Percentiles rank a stretch among this genome's conserved stretches.
These are phyloP conservation scores for Tenodera sinensis DNA, from an alignment of 2,888 invertebrate species.

Conservation along the genomic window DNA sequence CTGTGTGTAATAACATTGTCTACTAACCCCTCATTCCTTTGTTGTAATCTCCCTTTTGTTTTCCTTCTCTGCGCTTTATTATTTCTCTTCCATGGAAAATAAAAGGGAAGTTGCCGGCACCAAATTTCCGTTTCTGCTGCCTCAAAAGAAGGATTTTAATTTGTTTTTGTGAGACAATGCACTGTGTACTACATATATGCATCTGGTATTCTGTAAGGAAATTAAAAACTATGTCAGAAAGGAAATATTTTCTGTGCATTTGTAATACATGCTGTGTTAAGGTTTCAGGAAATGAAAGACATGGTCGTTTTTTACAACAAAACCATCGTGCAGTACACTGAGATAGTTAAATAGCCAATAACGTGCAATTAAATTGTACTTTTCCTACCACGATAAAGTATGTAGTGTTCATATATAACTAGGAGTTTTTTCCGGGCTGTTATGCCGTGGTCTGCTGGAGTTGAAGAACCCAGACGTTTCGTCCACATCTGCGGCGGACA, in stretches of 20 bases:
- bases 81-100: background rate
- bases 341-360: too few species aligned
- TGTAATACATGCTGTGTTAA: too few species aligned
- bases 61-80: background rate
- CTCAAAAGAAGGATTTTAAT: background rate
- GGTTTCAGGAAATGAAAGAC: background rate
- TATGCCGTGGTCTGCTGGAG: too few species aligned
- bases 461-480: too few species aligned
- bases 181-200: background rate
- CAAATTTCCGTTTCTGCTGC: background rate
- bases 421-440: too few species aligned
- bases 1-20: background rate
- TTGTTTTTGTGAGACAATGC: background rate
- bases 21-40: background rate
- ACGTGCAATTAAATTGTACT: too few species aligned
- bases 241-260: too few species aligned
- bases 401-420: too few species aligned
- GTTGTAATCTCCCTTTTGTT: background rate
- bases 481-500: too few species aligned
- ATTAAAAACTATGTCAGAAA: background rate
- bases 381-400: too few species aligned
- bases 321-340: too few species aligned
- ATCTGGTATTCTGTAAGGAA: background rate
- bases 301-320: too few species aligned
- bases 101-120: background rate